phyloP scores from a whole-genome alignment of 2,797 vertebrate species.

The Typhlichthys eigenmanni region DNA sequence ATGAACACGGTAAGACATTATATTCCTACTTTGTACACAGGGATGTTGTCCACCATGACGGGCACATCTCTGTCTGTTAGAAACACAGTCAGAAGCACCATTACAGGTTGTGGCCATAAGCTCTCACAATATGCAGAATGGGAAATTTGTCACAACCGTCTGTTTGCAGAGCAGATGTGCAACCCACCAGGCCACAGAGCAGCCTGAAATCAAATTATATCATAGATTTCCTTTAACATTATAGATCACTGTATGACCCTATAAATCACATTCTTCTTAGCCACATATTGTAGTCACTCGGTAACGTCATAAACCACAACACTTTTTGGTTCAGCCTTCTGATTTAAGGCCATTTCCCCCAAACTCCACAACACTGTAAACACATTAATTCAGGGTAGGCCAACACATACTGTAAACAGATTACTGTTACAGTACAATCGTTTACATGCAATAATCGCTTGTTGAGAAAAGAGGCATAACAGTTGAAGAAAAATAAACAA shows the following conservation, averaged over 20 bases:
- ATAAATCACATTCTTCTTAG: too few species aligned
- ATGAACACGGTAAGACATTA: neutral
- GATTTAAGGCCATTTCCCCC: neutral
- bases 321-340: neutral
- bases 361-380: neutral
- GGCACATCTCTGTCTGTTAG: neutral
- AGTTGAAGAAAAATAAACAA: too few species aligned
- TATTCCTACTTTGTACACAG: conserved; percentile 24
- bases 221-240: too few species aligned
- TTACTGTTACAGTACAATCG: neutral
- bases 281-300: too few species aligned
- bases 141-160: too few species aligned
- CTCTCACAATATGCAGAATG: too few species aligned
- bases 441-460: neutral
- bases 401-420: neutral
- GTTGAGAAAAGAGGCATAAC: neutral
- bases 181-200: too few species aligned
- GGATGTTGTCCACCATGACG: neutral
- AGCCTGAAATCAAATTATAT: too few species aligned
- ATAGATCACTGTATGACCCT: too few species aligned
- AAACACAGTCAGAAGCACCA: neutral
- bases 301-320: too few species aligned
- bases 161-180: too few species aligned
- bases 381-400: neutral
- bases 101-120: too few species aligned